Base-by-base conservation (phyloP, 2,888 invertebrate species). In the Latrodectus hesperus region DNA sequence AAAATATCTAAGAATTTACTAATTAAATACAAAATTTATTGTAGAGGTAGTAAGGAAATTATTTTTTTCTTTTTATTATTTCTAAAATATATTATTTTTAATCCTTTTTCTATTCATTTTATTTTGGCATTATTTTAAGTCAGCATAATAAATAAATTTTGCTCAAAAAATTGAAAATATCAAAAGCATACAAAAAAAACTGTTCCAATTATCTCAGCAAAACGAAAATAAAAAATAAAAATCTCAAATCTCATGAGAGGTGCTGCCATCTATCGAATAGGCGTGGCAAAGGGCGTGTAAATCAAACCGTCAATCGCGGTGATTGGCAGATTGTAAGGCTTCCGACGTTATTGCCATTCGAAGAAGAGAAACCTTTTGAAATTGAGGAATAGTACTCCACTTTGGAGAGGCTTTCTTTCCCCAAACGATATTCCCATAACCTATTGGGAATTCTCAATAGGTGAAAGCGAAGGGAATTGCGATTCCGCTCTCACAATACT, bases 401-500 rank as follows among this genome's bases (percentile, higher is more conserved):
- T 75, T 86, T 77, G 85, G 85, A 87, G 86, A 77, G 80, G 81
- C 76, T 86, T 86, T 81, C 75, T 79, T 60, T 84, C 73, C 55
- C 73, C 84, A 77, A 84, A 80, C 85, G 85, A 80, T 86, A 86
- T 79, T 71, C 70, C 85, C 67, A 79, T 84, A 84, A 86, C 81
- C 86, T 81, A 87, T 87, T 81, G 86, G 86, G 86, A 76, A 81
- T 87, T 81, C 86, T 87, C 81, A 81, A 81, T 87, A 81, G 86
- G 68, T 87, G 86, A 87, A 87, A 87, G 81, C 76, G 86, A 81
- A 86, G 79, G 85, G 80, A 84, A 84, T 84, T 74, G 79, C 73
- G 74, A 77, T 74, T 84, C 84, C 26, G 75, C 79, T 86, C 80
- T 79, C 78, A 70, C 71, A 85, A 85, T 79, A 74, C 73, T 70